These are phyloP conservation scores for Julus scanicus DNA, from an alignment of 2,888 invertebrate genomes.

Conservation along the genomic window DNA sequence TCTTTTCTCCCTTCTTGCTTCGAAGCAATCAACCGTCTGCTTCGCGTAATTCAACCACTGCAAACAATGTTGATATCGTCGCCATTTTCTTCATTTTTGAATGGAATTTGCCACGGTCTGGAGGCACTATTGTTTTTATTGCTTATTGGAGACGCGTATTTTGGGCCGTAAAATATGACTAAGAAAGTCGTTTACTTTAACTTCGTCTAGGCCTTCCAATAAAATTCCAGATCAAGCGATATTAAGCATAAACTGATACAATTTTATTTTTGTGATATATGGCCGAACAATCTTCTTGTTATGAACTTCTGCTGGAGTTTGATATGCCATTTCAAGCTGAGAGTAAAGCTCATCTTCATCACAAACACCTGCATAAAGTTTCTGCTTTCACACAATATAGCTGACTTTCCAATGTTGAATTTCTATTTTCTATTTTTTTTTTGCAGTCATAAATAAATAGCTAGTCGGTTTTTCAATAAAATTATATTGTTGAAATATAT, in stretches of 20 bases:
- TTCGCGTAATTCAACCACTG: background rate
- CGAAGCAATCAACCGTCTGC: slow-evolving; percentile 12
- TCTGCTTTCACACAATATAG: no score
- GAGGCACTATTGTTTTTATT: slow-evolving; percentile 15
- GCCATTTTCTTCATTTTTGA: slow-evolving; percentile 30
- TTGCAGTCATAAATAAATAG: no score
- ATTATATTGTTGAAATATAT: no score
- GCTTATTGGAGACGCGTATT: slow-evolving; percentile 25
- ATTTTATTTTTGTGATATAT: background rate
- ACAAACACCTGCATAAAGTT: no score
- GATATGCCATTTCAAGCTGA: no score
- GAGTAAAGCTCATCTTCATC: no score
- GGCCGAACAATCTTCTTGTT: background rate
- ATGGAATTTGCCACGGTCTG: slow-evolving; percentile 30
- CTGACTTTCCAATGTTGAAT: no score
- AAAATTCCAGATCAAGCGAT: background rate
- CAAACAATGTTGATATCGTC: background rate
- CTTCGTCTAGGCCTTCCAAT: slow-evolving; percentile 26
- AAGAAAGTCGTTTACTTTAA: slow-evolving; percentile 21
- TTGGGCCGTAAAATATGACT: slow-evolving; percentile 36
- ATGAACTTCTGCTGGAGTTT: no score
- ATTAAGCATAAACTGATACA: slow-evolving; percentile 16
- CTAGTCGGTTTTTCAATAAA: no score
- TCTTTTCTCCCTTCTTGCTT: background rate
- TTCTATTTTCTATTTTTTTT: no score